These are phyloP conservation scores for Cyprinodon brontotheroides DNA, from an alignment of 2,113 vertebrate species.

Conservation along the genomic window DNA sequence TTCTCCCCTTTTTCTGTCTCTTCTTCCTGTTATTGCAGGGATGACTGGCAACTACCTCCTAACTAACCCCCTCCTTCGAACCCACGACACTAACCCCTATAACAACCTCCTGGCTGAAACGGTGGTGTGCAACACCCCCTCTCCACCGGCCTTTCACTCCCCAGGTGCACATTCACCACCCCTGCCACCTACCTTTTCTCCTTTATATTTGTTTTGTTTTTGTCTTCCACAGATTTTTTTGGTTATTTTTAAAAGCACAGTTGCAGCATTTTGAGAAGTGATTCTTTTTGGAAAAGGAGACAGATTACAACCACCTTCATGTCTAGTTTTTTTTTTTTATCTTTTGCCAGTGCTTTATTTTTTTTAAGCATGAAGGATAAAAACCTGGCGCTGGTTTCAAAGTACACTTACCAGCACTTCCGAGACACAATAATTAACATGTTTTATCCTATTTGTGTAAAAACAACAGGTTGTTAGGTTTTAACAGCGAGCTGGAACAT, in stretches of 20 bases:
- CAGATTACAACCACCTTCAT: background rate
- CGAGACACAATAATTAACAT: slow-evolving; percentile 2
- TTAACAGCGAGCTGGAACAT: slow-evolving; percentile 1
- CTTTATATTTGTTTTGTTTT: background rate
- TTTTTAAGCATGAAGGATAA: slow-evolving; percentile 1
- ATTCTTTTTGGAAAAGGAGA: slow-evolving; percentile 13
- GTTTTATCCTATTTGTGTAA: slow-evolving; percentile 10
- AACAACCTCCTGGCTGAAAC: slow-evolving; percentile 99
- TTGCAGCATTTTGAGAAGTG: slow-evolving; percentile 13
- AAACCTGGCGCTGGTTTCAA: background rate
- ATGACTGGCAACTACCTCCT: slow-evolving; percentile 99
- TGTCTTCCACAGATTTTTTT: slow-evolving; percentile 20
- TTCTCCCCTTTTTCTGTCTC: slow-evolving; percentile 78
- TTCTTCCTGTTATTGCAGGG: slow-evolving; percentile 90
- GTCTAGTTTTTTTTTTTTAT: slow-evolving; percentile 1
- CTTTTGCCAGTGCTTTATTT: background rate
- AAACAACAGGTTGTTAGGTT: slow-evolving; percentile 7
- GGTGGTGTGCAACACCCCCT: slow-evolving; percentile 98
- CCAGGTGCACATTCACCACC: slow-evolving; percentile 91
- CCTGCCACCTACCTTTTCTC: slow-evolving; percentile 58
- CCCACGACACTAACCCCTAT: slow-evolving; percentile 99
- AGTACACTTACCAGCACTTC: background rate
- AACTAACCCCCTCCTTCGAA: slow-evolving; percentile 99
- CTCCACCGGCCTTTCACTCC: slow-evolving; percentile 98
- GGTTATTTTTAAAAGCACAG: slow-evolving; percentile 24